phyloP scores from a whole-genome alignment of 2,113 vertebrate genomes.

The Nipponia nippon region DNA sequence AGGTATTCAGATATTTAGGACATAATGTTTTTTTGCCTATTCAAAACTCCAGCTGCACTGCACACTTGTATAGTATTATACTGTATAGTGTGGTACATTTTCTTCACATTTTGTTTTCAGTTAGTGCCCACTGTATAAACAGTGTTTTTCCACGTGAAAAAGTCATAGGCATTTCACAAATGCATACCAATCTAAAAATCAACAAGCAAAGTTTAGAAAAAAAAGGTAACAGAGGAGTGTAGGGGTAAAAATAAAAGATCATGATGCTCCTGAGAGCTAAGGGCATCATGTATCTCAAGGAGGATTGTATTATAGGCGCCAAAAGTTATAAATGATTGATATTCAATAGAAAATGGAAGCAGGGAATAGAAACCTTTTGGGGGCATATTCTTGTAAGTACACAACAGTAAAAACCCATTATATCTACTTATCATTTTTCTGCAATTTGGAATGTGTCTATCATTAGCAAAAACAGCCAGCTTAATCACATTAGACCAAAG shows the following conservation, averaged over 20 bases:
- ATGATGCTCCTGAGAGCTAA: conserved; percentile 11
- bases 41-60: background rate
- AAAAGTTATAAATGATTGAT: conserved; percentile 26
- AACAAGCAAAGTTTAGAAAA: background rate
- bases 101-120: background rate
- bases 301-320: background rate
- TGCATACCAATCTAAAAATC: background rate
- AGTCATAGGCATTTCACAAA: background rate
- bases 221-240: background rate
- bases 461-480: background rate
- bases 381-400: background rate
- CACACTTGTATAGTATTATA: background rate
- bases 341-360: background rate
- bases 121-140: background rate
- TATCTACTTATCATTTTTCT: background rate
- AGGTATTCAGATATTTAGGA: background rate
- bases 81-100: background rate
- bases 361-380: background rate
- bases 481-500: conserved; percentile 9
- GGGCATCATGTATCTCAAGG: conserved; percentile 4
- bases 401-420: background rate
- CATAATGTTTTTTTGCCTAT: background rate
- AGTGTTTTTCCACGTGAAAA: background rate
- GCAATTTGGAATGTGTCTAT: background rate
- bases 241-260: background rate